phyloP scores from a whole-genome alignment of 2,888 invertebrate species.

The Amphipyra berbera region DNA sequence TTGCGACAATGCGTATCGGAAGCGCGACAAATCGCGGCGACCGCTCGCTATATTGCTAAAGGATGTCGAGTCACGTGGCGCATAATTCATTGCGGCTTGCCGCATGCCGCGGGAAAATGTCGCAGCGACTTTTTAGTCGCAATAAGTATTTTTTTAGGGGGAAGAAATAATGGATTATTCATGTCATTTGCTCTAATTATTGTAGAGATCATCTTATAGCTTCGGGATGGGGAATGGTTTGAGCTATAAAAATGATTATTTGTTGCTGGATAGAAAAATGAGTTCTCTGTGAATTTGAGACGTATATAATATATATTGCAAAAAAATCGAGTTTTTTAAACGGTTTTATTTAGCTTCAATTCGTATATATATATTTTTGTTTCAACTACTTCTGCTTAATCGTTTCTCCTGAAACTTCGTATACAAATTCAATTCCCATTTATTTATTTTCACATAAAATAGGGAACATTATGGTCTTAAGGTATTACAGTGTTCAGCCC shows the following conservation, averaged over 20 bases:
- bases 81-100: constrained; percentile 67
- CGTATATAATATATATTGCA: too few species aligned
- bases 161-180: constrained; percentile 61
- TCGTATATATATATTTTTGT: too few species aligned
- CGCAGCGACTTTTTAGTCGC: constrained; percentile 43
- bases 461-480: too few species aligned
- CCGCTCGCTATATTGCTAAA: constrained; percentile 80
- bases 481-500: too few species aligned
- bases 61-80: constrained; percentile 82
- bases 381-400: too few species aligned
- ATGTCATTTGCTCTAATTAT: constrained; percentile 58
- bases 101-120: constrained; percentile 56
- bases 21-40: constrained; percentile 82
- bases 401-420: too few species aligned
- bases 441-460: too few species aligned
- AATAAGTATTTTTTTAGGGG: constrained; percentile 49
- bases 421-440: too few species aligned
- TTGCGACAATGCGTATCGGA: constrained; percentile 67
- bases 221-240: constrained; percentile 12
- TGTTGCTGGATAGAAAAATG: background rate
- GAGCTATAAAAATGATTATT: constrained; percentile 5
- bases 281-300: too few species aligned
- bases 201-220: constrained; percentile 32
- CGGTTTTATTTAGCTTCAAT: too few species aligned
- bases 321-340: too few species aligned